Conservation (phyloP, 2,797 vertebrate species). For the Lepilemur ruficaudatus region DNA sequence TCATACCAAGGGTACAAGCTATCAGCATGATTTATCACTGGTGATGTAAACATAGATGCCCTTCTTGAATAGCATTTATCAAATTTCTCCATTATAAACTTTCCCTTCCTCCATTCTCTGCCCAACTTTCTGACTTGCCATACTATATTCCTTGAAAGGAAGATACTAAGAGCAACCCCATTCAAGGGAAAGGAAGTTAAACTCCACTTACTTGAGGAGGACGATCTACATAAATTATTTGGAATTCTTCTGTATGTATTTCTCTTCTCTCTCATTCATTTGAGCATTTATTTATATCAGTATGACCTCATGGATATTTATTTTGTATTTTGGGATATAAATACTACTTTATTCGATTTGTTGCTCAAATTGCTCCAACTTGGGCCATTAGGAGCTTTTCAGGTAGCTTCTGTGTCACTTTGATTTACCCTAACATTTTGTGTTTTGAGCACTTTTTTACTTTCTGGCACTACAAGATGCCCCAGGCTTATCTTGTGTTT, state of each 20-base stretch:
- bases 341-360: neutral
- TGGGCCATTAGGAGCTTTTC: neutral
- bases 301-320: neutral
- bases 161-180: neutral
- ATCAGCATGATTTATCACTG: neutral
- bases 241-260: neutral
- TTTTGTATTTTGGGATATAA: neutral
- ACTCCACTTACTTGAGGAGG: neutral
- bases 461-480: neutral
- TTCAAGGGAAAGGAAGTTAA: neutral
- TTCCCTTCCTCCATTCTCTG: rapidly evolving
- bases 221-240: neutral
- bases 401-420: neutral
- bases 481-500: neutral
- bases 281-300: neutral
- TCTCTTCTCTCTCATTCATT: neutral
- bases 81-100: neutral
- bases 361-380: neutral
- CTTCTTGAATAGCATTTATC: neutral
- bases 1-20: neutral
- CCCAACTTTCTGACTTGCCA: neutral
- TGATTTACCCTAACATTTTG: neutral
- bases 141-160: neutral
- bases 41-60: neutral
- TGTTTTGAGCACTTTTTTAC: neutral